Base-by-base conservation (phyloP, 1,140 invertebrate genomes). In the Harlomillsia oculata region DNA sequence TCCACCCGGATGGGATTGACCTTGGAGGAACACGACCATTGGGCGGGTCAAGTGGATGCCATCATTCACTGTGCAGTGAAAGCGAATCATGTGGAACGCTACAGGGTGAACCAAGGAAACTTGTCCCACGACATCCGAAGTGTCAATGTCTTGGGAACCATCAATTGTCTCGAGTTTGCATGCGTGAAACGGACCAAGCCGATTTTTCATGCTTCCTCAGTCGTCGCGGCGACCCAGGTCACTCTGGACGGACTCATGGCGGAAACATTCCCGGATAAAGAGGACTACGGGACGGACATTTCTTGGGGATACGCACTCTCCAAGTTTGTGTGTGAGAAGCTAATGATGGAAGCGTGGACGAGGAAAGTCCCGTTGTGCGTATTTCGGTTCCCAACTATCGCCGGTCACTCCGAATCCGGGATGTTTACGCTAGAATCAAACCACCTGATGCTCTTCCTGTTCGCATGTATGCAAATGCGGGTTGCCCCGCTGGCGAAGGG, bases 1-100 rank as follows among this genome's bases (percentile, higher is more conserved):
- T 36, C 48, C 14, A 3, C 11, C 2, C 13, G 40, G 6, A 26
- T 56, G 3, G 41, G 45, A 3, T 23, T 56, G 5, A 1, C 32
- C 14, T n/a, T 6, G 11, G 44, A 37, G 9, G 21, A 40, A 36
- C 49, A 49, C 32, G 18, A n/a, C 2, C 8, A 40, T 11, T 16
- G 48, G 34, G 36, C 54, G 9, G 18, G n/a, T 20, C 23, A 18
- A 18, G 32, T 56, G 1, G 54, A 56, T 20, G 54, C 25, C 1
- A 18, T 56, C 40, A 26, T 56, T 11, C 54, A 56, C 13, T 20
- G 4, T 23, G 54, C 54, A 20, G 54, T 56, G 1, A 56, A 56
- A 40, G 32, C 41, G 2, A 56, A 56, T 49, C 34, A 46, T 11
- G 28, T 56, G 4, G 54, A 49, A 18, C 21, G 25, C 3, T 56